Evolutionary conservation across 2,888 invertebrate species (phyloP).

Genomic region (Stegophylla sp.): DNA sequence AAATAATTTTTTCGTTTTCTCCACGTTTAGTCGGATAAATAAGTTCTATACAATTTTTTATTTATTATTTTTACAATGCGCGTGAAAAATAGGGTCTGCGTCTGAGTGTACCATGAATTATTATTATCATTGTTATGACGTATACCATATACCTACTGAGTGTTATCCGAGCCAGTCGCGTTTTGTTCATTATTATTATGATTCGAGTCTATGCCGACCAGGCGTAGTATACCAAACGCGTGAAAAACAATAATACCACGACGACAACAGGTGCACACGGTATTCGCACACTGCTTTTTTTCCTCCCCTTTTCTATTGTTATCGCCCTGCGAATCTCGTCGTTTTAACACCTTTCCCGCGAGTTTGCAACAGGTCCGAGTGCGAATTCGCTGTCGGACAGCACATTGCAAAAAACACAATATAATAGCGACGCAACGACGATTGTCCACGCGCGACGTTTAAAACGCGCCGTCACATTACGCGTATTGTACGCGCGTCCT

Average conservation of each 20-base stretch:
- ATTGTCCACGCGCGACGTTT: background rate
- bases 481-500: too few species aligned
- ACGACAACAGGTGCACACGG: conserved; percentile 23
- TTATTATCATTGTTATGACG: background rate
- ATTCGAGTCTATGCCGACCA: too few species aligned
- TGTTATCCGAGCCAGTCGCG: background rate
- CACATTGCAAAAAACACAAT: too few species aligned
- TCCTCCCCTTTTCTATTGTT: background rate
- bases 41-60: too few species aligned
- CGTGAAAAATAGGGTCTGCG: background rate
- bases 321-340: background rate
- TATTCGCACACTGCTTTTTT: background rate
- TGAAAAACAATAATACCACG: background rate
- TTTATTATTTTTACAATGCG: too few species aligned
- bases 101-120: background rate
- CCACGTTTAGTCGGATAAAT: too few species aligned
- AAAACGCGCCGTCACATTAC: too few species aligned
- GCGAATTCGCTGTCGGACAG: too few species aligned
- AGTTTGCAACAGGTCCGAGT: background rate
- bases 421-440: background rate
- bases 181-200: background rate
- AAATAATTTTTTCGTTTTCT: too few species aligned
- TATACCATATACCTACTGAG: background rate
- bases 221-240: background rate
- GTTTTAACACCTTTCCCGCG: conserved; percentile 1